A percentile compares a stretch with the other conserved stretches of the same genome.
These are phyloP conservation scores for Rhabdophis nuchalis DNA, from an alignment of 2,797 vertebrate genomes.

Conservation along the genomic window DNA sequence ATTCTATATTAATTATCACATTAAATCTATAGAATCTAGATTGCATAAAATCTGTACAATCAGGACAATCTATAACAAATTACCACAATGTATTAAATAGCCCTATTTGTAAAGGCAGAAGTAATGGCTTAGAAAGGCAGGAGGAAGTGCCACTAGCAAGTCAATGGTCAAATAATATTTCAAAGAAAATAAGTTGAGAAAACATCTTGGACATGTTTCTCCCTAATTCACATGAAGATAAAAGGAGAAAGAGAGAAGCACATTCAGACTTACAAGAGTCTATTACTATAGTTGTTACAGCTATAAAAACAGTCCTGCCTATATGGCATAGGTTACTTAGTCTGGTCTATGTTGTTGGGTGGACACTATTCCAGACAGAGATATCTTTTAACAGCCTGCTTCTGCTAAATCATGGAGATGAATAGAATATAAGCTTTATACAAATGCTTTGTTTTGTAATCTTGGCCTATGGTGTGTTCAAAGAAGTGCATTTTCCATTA, in stretches of 20 bases:
- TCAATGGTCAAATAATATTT: not conserved
- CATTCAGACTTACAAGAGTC: not conserved
- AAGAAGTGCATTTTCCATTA: not conserved
- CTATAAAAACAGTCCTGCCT: not conserved
- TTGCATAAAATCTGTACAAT: not conserved
- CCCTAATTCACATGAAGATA: not conserved
- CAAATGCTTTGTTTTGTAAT: not conserved
- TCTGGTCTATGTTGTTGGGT: not conserved
- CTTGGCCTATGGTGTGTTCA: rapidly evolving
- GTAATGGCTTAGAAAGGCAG: not conserved
- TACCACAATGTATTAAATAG: not conserved
- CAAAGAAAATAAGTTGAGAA: not conserved
- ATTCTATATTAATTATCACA: not conserved
- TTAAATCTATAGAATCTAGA: not conserved
- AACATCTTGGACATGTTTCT: not conserved
- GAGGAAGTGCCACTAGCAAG: not conserved
- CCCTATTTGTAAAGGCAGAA: not conserved
- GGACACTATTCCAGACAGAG: not conserved
- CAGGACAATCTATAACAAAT: not conserved
- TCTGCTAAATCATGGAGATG: not conserved
- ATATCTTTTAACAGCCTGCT: not conserved
- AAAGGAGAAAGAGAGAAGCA: not conserved
- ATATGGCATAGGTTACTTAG: not conserved
- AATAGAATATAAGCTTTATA: not conserved
- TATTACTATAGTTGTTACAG: not conserved